Evolutionary conservation across 2,888 invertebrate species (phyloP).

Genomic region (Athripsodes cinereus): DNA sequence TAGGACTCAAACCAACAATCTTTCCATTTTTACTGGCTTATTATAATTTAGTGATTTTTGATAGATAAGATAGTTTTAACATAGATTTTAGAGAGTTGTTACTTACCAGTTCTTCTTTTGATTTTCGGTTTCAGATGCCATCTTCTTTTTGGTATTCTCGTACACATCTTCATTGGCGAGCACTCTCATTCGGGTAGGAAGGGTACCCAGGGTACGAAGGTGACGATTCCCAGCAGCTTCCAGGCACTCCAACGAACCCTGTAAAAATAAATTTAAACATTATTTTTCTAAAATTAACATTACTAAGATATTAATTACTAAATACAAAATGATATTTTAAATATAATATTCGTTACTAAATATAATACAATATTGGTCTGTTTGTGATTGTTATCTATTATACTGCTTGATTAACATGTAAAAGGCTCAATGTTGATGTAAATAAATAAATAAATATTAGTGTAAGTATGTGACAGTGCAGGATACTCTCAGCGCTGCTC

Average conservation of each 20-base stretch:
- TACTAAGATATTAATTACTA: no score
- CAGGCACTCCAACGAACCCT: conserved; percentile 92
- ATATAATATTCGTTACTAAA: no score
- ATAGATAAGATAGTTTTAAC: no score
- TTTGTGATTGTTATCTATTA: no score
- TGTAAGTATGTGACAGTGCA: not conserved
- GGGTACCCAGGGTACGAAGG: conserved; percentile 77
- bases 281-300: no score
- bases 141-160: conserved; percentile 84
- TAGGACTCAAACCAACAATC: not conserved
- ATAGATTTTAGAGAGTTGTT: no score
- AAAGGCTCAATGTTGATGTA: no score
- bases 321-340: no score
- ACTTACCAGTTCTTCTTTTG: conserved; percentile 87
- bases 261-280: no score
- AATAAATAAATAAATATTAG: no score
- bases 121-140: conserved; percentile 88
- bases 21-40: not conserved
- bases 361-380: no score
- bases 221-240: conserved; percentile 57
- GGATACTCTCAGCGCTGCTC: conserved; percentile 30
- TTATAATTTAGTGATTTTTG: not conserved
- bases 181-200: conserved; percentile 84
- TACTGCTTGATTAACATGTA: no score
- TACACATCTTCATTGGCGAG: conserved; percentile 95